Percentiles rank a stretch among this genome's conserved stretches.
Evolutionary conservation across 1,140 invertebrate genomes (phyloP).

Genomic region (Hyphantria cunea): DNA sequence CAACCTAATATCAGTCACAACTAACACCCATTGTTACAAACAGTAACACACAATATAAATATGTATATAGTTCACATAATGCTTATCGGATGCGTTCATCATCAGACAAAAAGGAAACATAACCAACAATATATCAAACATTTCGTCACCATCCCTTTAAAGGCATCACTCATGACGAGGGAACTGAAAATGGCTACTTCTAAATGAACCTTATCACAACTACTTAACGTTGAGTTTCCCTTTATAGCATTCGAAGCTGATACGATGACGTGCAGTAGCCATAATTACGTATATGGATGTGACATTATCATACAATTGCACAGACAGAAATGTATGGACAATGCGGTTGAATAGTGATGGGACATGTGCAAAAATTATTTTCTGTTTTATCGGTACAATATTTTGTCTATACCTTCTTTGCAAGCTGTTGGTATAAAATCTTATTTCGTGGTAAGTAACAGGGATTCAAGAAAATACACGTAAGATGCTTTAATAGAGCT

Average conservation of each 20-base stretch:
- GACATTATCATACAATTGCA: constrained; percentile 74
- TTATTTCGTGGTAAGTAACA: no score
- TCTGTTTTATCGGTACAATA: neutral
- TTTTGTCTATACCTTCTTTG: no score
- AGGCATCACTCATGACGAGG: constrained; percentile 32
- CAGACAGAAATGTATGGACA: constrained; percentile 44
- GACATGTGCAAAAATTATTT: constrained; percentile 7
- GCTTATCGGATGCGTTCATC: constrained; percentile 23
- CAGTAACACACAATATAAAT: constrained; percentile 13
- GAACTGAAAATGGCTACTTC: neutral
- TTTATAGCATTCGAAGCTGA: constrained; percentile 22
- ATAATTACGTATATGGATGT: constrained; percentile 64
- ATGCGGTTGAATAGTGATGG: constrained; percentile 46
- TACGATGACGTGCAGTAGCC: constrained; percentile 58
- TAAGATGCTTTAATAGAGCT: no score
- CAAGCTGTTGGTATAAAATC: no score
- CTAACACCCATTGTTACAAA: constrained; percentile 5
- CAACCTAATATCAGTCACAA: neutral
- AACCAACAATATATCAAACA: constrained; percentile 16
- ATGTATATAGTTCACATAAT: constrained; percentile 29
- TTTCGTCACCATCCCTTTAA: constrained; percentile 19
- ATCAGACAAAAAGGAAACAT: constrained; percentile 9
- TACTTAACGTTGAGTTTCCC: constrained; percentile 36
- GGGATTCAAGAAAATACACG: no score
- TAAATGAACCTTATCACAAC: constrained; percentile 29